A percentile compares a stretch with the other conserved stretches of the same genome.
Conservation (phyloP, 2,888 invertebrate genomes). For the Antheraea assamensis region DNA sequence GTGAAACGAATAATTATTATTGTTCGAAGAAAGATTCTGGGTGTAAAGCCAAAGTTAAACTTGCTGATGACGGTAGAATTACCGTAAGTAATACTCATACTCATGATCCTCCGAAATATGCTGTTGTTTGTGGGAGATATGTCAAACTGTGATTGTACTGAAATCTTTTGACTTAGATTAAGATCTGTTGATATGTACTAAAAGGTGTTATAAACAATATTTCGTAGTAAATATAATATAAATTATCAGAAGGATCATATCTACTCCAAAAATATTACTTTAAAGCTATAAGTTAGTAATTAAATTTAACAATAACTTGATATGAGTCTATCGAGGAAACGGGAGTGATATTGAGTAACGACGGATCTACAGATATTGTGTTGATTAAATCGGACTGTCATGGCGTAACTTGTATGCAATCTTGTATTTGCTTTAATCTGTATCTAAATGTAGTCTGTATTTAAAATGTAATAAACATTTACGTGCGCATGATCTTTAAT, state of each 20-base stretch:
- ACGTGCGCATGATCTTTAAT: not conserved
- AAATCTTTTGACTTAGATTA: not conserved
- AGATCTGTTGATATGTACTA: not conserved
- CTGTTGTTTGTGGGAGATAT: constrained; percentile 18
- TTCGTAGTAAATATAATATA: not conserved
- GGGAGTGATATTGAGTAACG: not conserved
- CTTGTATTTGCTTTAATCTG: too few relatives aligned
- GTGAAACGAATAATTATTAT: constrained; percentile 14
- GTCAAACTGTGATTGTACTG: not conserved
- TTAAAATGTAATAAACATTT: not conserved
- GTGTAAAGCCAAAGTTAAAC: constrained; percentile 40
- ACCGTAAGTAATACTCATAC: constrained; percentile 22
- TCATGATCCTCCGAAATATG: constrained; percentile 29
- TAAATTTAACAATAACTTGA: too few relatives aligned
- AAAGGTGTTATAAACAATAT: not conserved
- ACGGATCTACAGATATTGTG: not conserved
- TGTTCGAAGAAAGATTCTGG: constrained; percentile 25
- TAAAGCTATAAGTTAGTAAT: too few relatives aligned
- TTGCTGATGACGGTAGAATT: constrained; percentile 28
- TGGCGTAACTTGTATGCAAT: not conserved
- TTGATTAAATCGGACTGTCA: not conserved
- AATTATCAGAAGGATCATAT: not conserved
- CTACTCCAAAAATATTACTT: too few relatives aligned
- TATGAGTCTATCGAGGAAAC: not conserved
- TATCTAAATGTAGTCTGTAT: not conserved